Evolutionary conservation across 2,888 invertebrate genomes (phyloP).

Genomic region (Microdon myrmicae): DNA sequence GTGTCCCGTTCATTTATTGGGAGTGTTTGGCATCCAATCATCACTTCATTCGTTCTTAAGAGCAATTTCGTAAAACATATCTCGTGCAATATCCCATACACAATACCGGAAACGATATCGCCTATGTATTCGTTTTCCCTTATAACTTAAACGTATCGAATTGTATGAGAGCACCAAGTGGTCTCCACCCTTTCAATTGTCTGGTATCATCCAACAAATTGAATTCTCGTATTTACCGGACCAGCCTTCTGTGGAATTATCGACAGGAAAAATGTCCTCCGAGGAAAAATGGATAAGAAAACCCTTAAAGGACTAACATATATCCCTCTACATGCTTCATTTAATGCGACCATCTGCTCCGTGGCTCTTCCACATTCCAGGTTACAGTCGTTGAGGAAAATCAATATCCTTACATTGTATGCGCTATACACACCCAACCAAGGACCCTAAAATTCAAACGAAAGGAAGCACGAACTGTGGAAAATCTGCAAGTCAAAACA

Average conservation of each 20-base stretch:
- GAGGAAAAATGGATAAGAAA: slow-evolving; percentile 4
- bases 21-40: too few relatives aligned
- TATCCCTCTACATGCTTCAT: slow-evolving; percentile 36
- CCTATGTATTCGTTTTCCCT: slow-evolving; percentile 6
- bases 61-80: too few relatives aligned
- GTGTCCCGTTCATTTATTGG: too few relatives aligned
- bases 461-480: slow-evolving; percentile 17
- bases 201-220: slow-evolving; percentile 36
- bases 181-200: slow-evolving; percentile 21
- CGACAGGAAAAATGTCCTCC: slow-evolving; percentile 2
- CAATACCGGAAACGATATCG: too few relatives aligned
- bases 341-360: slow-evolving; percentile 44
- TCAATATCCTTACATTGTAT: slow-evolving; percentile 31
- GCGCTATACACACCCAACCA: not conserved
- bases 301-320: slow-evolving; percentile 2
- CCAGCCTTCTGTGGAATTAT: slow-evolving; percentile 10
- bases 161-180: slow-evolving; percentile 10
- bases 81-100: too few relatives aligned
- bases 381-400: slow-evolving; percentile 40
- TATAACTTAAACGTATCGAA: slow-evolving; percentile 20
- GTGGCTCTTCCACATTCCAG: slow-evolving; percentile 30
- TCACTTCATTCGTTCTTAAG: too few relatives aligned
- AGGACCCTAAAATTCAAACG: slow-evolving; percentile 9
- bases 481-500: slow-evolving; percentile 46
- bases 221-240: slow-evolving; percentile 43